Conservation (phyloP, 2,113 vertebrate genomes). For the Chelonoidis abingdonii region DNA sequence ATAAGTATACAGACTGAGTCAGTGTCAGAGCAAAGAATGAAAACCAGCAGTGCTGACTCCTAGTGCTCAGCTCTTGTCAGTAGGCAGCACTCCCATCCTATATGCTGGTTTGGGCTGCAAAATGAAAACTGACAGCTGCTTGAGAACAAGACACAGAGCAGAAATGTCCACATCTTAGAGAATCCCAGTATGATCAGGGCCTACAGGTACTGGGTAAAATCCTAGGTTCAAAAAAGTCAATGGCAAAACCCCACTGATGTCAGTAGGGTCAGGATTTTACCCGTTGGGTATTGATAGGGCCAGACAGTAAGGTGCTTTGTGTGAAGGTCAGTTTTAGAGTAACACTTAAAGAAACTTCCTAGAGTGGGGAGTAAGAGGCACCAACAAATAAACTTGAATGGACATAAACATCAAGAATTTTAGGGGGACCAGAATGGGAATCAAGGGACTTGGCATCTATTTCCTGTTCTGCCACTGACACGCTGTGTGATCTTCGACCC, state of each 20-base stretch:
- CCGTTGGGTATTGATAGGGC: neutral
- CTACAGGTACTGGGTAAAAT: neutral
- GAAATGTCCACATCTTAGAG: neutral
- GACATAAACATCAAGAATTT: neutral
- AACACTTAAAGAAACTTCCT: neutral
- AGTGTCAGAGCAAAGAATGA: neutral
- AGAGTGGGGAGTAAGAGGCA: neutral
- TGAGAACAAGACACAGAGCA: neutral
- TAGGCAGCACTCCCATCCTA: neutral
- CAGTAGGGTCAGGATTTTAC: neutral
- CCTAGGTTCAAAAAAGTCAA: neutral
- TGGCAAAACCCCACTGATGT: neutral
- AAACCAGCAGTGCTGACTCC: neutral
- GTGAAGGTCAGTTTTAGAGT: neutral
- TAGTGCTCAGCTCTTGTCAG: neutral
- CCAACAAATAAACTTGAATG: neutral
- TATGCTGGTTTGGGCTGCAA: neutral
- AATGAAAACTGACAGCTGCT: neutral
- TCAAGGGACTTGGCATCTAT: neutral
- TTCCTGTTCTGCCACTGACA: neutral
- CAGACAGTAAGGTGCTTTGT: neutral
- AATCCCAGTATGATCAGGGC: neutral
- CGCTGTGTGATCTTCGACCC: neutral
- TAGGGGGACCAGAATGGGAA: neutral
- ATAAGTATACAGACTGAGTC: neutral